Evolutionary conservation across 1,140 invertebrate species (phyloP).

Genomic region (Tetranychus cinnabarinus): DNA sequence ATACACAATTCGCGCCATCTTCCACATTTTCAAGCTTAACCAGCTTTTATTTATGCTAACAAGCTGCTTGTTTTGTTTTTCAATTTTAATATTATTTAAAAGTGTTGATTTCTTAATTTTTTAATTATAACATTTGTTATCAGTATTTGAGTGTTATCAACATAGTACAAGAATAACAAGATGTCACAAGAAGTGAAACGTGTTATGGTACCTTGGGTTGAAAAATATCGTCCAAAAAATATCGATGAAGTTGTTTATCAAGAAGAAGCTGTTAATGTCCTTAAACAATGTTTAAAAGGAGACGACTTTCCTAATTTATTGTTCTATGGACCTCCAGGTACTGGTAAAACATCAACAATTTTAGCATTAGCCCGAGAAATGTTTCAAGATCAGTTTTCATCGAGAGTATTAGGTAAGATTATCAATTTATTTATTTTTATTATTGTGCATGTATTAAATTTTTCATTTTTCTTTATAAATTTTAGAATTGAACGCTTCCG

Average conservation of each 20-base stretch:
- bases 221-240: conserved; percentile 45
- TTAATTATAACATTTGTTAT: too few species aligned
- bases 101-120: too few species aligned
- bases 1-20: too few species aligned
- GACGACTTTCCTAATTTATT: conserved; percentile 80
- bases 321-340: conserved; percentile 97
- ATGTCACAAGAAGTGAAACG: neutral
- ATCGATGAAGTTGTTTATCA: conserved; percentile 93
- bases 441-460: neutral
- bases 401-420: conserved; percentile 6
- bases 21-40: too few species aligned
- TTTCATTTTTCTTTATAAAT: conserved; percentile 20
- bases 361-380: conserved; percentile 75
- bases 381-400: conserved; percentile 25
- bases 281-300: conserved; percentile 46
- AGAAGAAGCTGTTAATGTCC: conserved; percentile 74
- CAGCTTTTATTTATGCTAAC: too few species aligned
- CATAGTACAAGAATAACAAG: too few species aligned
- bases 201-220: conserved; percentile 5
- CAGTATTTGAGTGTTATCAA: too few species aligned
- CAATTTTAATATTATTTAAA: too few species aligned
- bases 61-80: too few species aligned
- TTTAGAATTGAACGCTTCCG: conserved; percentile 90
- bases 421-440: neutral
- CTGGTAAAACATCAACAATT: conserved; percentile 96